phyloP scores from a whole-genome alignment of 2,797 vertebrate species.

The Limosa lapponica region DNA sequence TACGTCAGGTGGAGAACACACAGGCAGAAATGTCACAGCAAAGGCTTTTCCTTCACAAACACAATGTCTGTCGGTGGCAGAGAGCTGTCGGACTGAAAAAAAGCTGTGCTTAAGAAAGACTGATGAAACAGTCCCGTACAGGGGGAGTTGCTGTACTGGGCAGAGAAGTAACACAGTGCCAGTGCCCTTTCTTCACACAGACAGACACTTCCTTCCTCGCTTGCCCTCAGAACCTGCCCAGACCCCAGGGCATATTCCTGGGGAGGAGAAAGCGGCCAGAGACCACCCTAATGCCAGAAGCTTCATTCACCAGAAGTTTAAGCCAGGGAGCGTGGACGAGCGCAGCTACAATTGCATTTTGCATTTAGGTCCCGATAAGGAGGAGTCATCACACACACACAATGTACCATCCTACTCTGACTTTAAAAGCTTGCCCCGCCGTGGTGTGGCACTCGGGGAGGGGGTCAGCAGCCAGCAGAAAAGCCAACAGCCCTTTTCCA shows the following conservation, averaged over 20 bases:
- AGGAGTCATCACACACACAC: too few relatives aligned
- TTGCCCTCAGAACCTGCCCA: neutral
- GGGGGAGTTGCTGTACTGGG: rapidly evolving
- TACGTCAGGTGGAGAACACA: neutral
- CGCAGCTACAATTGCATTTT: neutral
- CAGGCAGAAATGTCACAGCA: neutral
- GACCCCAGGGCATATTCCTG: neutral
- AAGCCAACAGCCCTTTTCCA: neutral
- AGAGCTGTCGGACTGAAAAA: neutral
- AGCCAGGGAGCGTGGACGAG: neutral
- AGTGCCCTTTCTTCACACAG: neutral
- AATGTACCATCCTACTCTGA: neutral
- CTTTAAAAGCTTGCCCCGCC: neutral
- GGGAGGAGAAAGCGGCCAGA: neutral
- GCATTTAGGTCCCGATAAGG: rapidly evolving
- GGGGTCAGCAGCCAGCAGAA: neutral
- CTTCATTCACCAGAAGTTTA: neutral
- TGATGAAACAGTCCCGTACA: rapidly evolving
- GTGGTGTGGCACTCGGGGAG: neutral
- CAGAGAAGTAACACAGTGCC: neutral
- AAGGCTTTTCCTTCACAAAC: too few relatives aligned
- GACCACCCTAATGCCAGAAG: neutral
- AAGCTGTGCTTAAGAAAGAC: neutral
- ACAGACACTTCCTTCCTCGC: neutral
- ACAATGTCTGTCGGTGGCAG: rapidly evolving